A percentile compares a stretch with the other conserved stretches of the same genome.
Conservation (phyloP, 2,113 vertebrate species). For the Siphamia tubifer region DNA sequence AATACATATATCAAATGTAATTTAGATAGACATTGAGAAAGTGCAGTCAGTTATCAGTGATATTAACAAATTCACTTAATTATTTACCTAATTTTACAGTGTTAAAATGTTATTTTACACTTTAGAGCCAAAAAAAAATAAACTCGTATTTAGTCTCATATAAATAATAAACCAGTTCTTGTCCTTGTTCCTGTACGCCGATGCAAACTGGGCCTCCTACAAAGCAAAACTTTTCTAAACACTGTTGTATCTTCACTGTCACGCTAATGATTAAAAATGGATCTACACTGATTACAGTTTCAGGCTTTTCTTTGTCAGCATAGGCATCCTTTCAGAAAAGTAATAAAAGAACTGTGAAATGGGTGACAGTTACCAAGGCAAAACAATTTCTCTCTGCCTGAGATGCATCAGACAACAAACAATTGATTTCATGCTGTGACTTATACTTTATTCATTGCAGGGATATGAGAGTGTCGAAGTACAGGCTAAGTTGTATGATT, state of each 20-base stretch:
- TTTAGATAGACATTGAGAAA: no score
- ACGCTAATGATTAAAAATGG: slow-evolving; percentile 47
- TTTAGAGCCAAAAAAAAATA: no score
- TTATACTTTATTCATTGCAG: slow-evolving; percentile 58
- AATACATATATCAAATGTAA: no score
- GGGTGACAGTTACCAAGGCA: slow-evolving; percentile 48
- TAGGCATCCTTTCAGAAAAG: slow-evolving; percentile 21
- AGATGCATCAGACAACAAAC: slow-evolving; percentile 56
- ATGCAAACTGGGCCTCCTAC: not conserved
- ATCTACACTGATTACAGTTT: slow-evolving; percentile 41
- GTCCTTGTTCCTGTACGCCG: not conserved
- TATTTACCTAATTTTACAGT: no score
- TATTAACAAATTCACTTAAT: no score
- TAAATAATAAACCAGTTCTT: no score
- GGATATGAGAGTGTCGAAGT: slow-evolving; percentile 41
- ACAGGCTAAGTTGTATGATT: slow-evolving; percentile 37
- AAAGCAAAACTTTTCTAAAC: slow-evolving; percentile 10
- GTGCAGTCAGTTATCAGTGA: no score
- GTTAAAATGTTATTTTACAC: no score
- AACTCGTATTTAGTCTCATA: no score
- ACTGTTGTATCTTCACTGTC: slow-evolving; percentile 24
- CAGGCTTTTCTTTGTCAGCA: slow-evolving; percentile 29
- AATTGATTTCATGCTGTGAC: slow-evolving; percentile 53
- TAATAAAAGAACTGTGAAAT: slow-evolving; percentile 44
- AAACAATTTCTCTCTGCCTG: slow-evolving; percentile 52